Conservation (phyloP, 2,888 invertebrate genomes). For the Chymomyza amoena region DNA sequence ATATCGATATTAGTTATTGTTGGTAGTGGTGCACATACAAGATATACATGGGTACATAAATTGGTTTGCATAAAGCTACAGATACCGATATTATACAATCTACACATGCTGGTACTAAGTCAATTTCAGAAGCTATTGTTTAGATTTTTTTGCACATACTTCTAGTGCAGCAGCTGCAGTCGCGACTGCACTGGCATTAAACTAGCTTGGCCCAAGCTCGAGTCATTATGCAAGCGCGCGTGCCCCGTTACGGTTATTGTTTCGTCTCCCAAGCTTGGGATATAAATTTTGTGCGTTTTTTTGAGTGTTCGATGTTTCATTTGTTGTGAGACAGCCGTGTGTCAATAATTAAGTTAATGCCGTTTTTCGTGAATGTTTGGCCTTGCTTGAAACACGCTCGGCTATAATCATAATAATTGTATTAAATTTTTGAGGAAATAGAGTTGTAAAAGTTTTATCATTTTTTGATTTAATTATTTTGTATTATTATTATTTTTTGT, state of each 20-base stretch:
- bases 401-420: slow-evolving; percentile 19
- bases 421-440: slow-evolving; percentile 28
- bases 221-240: slow-evolving; percentile 74
- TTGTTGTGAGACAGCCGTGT: slow-evolving; percentile 5
- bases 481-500: not conserved
- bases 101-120: too few species aligned
- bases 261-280: slow-evolving; percentile 45
- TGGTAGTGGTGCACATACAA: too few species aligned
- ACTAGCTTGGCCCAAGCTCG: slow-evolving; percentile 63
- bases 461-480: slow-evolving; percentile 13
- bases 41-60: too few species aligned
- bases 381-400: slow-evolving; percentile 1
- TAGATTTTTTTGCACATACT: slow-evolving; percentile 13
- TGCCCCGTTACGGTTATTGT: slow-evolving; percentile 70
- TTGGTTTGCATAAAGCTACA: too few species aligned
- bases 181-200: slow-evolving; percentile 56
- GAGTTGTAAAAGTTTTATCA: slow-evolving; percentile 35
- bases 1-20: too few species aligned
- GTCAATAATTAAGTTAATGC: not conserved
- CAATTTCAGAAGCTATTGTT: slow-evolving; percentile 26
- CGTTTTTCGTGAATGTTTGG: not conserved
- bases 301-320: slow-evolving; percentile 6
- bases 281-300: not conserved
- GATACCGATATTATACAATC: too few species aligned
- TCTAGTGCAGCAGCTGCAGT: slow-evolving; percentile 9